These are phyloP conservation scores for Ursus arctos DNA, from an alignment of 2,113 vertebrate species.

Conservation along the genomic window DNA sequence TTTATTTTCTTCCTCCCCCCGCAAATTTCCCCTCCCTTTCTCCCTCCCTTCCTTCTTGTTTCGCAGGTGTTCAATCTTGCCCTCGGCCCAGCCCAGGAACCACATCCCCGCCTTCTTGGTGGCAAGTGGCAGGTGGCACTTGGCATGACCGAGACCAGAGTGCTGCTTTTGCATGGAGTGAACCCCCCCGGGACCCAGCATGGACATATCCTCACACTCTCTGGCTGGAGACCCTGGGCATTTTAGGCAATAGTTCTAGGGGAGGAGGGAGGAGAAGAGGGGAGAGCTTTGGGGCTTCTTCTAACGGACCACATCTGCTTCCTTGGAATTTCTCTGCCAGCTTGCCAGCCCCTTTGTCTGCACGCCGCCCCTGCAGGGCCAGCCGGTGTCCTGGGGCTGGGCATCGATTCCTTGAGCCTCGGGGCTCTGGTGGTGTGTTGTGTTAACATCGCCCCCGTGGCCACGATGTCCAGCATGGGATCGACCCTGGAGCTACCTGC, in stretches of 20 bases:
- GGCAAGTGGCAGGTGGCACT: neutral
- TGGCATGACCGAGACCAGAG: neutral
- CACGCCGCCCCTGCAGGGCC: accelerated
- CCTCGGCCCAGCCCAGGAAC: neutral
- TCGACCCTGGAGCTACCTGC: neutral
- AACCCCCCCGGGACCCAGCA: neutral
- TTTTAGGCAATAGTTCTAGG: neutral
- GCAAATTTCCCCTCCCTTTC: accelerated
- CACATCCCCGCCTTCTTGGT: neutral
- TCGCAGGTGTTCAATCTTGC: neutral
- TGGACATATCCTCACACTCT: neutral
- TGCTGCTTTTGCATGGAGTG: neutral
- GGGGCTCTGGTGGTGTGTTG: accelerated
- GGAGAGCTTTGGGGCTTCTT: neutral
- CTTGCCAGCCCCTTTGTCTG: neutral
- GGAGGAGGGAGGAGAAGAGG: neutral
- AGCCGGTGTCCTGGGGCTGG: neutral
- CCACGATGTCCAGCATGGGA: neutral
- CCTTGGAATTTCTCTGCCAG: neutral
- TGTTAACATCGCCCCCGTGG: neutral
- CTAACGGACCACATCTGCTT: neutral
- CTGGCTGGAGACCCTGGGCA: neutral
- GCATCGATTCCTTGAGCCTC: neutral
- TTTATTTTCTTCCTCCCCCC: too few relatives aligned
- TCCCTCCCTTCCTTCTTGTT: neutral